phyloP scores from a whole-genome alignment of 2,113 vertebrate species.

The Bagarius yarrelli region DNA sequence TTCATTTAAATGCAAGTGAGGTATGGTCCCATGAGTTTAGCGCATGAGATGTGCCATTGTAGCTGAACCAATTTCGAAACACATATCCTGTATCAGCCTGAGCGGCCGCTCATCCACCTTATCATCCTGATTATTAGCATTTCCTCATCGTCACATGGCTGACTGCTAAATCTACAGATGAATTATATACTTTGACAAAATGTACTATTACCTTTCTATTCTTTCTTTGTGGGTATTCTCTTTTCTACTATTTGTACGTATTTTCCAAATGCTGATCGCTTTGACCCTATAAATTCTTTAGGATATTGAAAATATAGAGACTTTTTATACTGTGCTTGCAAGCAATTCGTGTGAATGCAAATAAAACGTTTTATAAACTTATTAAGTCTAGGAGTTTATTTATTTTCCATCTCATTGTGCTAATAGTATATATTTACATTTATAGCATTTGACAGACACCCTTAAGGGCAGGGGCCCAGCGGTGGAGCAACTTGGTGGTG shows the following conservation, averaged over 20 bases:
- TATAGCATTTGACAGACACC: too few species aligned
- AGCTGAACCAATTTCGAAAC: constrained; percentile 58
- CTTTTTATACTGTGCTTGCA: not conserved
- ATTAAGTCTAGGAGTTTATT: not conserved
- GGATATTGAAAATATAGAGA: not conserved
- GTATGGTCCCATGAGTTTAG: constrained; percentile 39
- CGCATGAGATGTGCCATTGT: constrained; percentile 9
- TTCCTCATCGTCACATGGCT: constrained; percentile 55
- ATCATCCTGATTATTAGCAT: constrained; percentile 35
- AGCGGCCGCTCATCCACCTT: constrained; percentile 30
- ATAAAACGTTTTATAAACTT: not conserved
- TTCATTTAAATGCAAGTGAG: constrained; percentile 53
- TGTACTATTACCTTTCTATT: constrained; percentile 63
- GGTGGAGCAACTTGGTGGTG: too few species aligned
- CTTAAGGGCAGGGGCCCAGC: too few species aligned
- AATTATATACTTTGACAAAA: constrained; percentile 74
- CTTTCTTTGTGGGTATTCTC: constrained; percentile 31
- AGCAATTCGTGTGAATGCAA: not conserved
- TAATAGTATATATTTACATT: too few species aligned
- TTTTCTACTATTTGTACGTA: not conserved
- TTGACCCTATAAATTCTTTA: not conserved
- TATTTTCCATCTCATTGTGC: too few species aligned
- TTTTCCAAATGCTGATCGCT: not conserved
- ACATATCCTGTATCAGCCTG: constrained; percentile 13
- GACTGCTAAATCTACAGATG: constrained; percentile 75